phyloP scores from a whole-genome alignment of 2,113 vertebrate genomes.

The Lipophrys pholis region DNA sequence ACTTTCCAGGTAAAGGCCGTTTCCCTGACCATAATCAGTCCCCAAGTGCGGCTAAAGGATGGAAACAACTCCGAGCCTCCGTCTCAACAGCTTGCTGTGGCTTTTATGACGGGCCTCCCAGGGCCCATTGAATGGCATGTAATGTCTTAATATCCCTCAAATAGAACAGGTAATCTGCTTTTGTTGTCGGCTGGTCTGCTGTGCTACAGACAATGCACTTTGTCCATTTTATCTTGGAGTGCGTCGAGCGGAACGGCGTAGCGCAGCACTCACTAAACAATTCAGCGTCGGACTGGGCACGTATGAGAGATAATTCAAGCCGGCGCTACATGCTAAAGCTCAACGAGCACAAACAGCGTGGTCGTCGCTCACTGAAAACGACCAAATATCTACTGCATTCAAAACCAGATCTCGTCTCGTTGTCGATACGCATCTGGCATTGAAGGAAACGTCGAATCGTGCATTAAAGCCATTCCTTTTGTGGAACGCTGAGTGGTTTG shows the following conservation, averaged over 20 bases:
- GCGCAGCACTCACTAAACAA: conserved; percentile 19
- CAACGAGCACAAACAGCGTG: background rate
- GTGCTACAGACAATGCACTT: conserved; percentile 43
- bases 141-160: conserved; percentile 77
- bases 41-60: conserved; percentile 74
- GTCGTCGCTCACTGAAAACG: background rate
- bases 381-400: background rate
- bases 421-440: conserved; percentile 5
- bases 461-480: conserved; percentile 17
- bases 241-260: conserved; percentile 14
- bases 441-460: conserved; percentile 16
- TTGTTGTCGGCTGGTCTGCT: conserved; percentile 61
- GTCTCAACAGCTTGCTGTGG: conserved; percentile 78
- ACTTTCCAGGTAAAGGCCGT: conserved; percentile 79
- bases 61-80: conserved; percentile 74
- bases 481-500: conserved; percentile 55
- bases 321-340: background rate
- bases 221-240: conserved; percentile 52
- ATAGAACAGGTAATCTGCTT: conserved; percentile 77
- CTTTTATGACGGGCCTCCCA: conserved; percentile 74
- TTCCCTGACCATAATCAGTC: conserved; percentile 75
- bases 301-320: conserved; percentile 23
- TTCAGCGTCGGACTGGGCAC: background rate
- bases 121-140: conserved; percentile 66
- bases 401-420: background rate